These are phyloP conservation scores for Hydropotes inermis DNA, from an alignment of 2,113 vertebrate species.

Conservation along the genomic window DNA sequence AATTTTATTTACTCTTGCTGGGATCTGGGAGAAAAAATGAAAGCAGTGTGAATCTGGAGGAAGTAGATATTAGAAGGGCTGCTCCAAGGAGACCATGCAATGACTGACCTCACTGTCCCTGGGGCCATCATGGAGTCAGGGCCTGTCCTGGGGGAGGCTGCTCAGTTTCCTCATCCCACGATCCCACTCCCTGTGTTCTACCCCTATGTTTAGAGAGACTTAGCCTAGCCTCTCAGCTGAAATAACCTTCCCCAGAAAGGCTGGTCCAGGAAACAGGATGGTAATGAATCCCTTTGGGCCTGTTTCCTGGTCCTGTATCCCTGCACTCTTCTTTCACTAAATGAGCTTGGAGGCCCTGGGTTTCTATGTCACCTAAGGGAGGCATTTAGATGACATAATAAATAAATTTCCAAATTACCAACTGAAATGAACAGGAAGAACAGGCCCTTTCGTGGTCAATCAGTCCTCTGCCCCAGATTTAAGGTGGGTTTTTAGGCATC, in stretches of 20 bases:
- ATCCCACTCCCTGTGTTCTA: background rate
- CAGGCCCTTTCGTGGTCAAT: background rate
- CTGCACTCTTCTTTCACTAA: background rate
- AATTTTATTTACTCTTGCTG: background rate
- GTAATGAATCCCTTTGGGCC: slow-evolving; percentile 31
- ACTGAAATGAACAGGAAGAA: background rate
- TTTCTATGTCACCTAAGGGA: background rate
- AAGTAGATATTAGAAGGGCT: background rate
- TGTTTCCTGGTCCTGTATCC: background rate
- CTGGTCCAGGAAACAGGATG: background rate
- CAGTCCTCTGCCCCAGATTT: background rate
- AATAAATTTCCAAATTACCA: background rate
- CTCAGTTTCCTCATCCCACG: background rate
- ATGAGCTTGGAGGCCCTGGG: background rate
- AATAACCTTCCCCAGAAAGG: background rate
- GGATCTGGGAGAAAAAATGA: background rate
- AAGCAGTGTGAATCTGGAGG: background rate
- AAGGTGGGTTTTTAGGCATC: background rate
- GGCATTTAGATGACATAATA: too few species aligned
- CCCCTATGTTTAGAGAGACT: background rate
- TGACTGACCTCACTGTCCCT: background rate
- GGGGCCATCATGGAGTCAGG: background rate
- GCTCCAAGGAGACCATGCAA: background rate
- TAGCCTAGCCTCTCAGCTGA: background rate
- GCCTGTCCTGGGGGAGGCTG: background rate